Evolutionary conservation across 2,113 vertebrate species (phyloP), one percentile per base, ranked within the genome.

Genomic region (Neotragus moschatus): DNA sequence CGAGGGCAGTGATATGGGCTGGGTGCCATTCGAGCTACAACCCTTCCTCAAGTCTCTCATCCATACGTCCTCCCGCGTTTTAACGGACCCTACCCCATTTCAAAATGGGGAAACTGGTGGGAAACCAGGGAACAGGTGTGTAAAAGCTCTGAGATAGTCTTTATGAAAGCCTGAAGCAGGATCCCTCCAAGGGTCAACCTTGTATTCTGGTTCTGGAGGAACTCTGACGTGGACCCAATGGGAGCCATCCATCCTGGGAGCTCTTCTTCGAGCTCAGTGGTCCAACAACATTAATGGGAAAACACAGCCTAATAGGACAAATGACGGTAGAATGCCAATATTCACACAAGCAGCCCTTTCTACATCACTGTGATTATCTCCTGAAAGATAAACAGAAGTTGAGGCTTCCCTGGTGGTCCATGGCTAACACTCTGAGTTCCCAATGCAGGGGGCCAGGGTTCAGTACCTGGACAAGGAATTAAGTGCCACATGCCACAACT

Each of bases 1-100:
- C 28, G 14, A 6, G 12, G 15, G 13, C 9, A 15, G 21, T 66
- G 13, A 30, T 1, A 1, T 0, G 36, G 28, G 1, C 16, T 55
- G 43, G 12, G 7, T 21, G 26, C 6, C 33, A 4, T 51, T 10
- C 2, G 1, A 28, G 36, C n/a, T 45, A 17, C 55, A 14, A 39
- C 16, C 12, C 70, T 55, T 21, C 39, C 10, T 25, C 26, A 39
- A 19, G 21, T 60, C 60, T 63, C 47, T 43, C 60, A 61, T 43
- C 17, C 13, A n/a, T 4, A 14, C 7, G 43, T 36, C 25, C 63
- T 33, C 23, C 61, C 53, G 28, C 39, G 1, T n/a, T 39, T 39
- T 7, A 23, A 26, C 5, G 6, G 15, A 73, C 73, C 13, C 7
- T 6, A 16, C 14, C 4, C 30, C 39, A 33, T 75, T 79, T 81